Percentiles rank a stretch among this genome's conserved stretches.
These are phyloP conservation scores for Malacoctenus gilli DNA, from an alignment of 2,797 vertebrate genomes.

Conservation along the genomic window DNA sequence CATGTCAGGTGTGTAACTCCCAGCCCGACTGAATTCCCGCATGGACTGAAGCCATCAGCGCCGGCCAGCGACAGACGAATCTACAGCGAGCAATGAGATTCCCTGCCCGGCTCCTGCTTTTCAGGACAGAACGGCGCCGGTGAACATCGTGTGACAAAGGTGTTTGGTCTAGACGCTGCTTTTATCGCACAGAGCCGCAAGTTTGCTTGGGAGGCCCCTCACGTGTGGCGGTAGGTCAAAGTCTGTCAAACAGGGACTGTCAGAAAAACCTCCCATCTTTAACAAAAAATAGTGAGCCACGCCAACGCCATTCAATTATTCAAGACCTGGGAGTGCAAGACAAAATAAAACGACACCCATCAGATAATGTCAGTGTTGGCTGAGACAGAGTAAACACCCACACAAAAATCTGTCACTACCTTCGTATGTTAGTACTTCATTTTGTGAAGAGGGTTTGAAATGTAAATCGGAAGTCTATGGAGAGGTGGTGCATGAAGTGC, in stretches of 20 bases:
- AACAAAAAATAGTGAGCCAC: constrained; percentile 63
- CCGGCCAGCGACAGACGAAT: constrained; percentile 64
- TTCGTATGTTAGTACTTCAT: constrained; percentile 24
- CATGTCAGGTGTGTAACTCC: constrained; percentile 72
- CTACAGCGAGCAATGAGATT: constrained; percentile 68
- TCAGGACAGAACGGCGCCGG: constrained; percentile 47
- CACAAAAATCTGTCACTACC: constrained; percentile 64
- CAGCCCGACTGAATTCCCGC: constrained; percentile 69
- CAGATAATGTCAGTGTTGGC: constrained; percentile 67
- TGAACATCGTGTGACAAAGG: constrained; percentile 61
- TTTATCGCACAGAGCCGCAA: constrained; percentile 58
- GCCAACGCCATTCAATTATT: constrained; percentile 75
- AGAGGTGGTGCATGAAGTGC: constrained; percentile 4
- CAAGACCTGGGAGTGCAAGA: constrained; percentile 63
- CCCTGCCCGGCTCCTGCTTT: constrained; percentile 48
- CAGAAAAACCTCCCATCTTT: constrained; percentile 63
- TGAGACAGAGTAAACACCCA: constrained; percentile 64
- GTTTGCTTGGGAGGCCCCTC: constrained; percentile 63
- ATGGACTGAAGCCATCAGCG: constrained; percentile 67
- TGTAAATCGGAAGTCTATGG: constrained; percentile 34
- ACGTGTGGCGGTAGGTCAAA: constrained; percentile 56
- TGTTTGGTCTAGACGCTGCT: constrained; percentile 62
- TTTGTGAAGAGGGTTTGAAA: constrained; percentile 40
- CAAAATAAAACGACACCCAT: constrained; percentile 61
- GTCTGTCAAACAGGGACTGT: constrained; percentile 65